Percentiles rank a stretch among this genome's conserved stretches.
These are phyloP conservation scores for Pipistrellus nathusii DNA, from an alignment of 2,797 vertebrate species.

Conservation along the genomic window DNA sequence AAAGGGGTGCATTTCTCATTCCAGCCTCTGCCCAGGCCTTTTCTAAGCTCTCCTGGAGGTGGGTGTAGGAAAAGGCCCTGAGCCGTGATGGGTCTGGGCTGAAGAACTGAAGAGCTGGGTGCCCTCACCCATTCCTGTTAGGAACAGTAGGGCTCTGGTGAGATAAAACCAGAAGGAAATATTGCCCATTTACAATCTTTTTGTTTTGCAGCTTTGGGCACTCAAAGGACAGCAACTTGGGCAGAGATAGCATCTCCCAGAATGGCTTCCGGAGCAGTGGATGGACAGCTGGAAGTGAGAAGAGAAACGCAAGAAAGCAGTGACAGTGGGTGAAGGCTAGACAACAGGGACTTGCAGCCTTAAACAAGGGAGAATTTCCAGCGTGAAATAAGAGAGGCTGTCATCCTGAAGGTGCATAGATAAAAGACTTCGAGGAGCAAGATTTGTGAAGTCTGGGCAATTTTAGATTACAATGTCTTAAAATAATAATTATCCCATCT, in stretches of 20 bases:
- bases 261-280: background rate
- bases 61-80: background rate
- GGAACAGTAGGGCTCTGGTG: background rate
- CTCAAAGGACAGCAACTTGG: background rate
- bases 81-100: too few species aligned
- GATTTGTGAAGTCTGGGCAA: background rate
- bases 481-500: background rate
- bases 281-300: background rate
- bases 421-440: background rate
- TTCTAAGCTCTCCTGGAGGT: background rate
- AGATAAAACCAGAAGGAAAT: background rate
- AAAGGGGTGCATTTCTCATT: accelerated
- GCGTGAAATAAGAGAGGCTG: background rate
- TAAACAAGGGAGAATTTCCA: background rate
- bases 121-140: background rate
- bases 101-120: background rate
- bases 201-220: background rate
- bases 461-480: background rate
- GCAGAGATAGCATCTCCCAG: background rate
- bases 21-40: background rate
- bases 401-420: background rate
- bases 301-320: background rate
- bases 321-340: background rate
- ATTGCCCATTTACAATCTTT: background rate
- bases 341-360: background rate